Percentiles rank a stretch among this genome's conserved stretches.
Conservation (phyloP, 1,140 invertebrate genomes). For the Monochamus saltuarius region DNA sequence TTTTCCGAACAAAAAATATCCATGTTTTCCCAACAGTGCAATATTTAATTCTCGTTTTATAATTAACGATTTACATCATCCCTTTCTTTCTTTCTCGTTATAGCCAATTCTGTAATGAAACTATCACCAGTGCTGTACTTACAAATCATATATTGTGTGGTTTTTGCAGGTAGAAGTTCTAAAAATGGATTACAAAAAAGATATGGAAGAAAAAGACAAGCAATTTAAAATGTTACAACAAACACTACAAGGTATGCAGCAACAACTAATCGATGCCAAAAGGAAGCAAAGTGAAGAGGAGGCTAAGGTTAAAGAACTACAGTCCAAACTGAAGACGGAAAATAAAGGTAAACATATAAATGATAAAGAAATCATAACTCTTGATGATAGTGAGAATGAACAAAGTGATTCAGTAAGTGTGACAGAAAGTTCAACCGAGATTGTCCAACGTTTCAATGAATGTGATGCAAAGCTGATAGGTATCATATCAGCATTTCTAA, state of each 20-base stretch:
- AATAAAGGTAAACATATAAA: conserved; percentile 17
- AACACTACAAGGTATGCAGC: conserved; percentile 78
- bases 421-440: conserved; percentile 33
- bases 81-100: too few species aligned
- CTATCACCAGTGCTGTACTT: too few species aligned
- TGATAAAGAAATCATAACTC: conserved; percentile 45
- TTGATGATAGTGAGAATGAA: conserved; percentile 46
- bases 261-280: conserved; percentile 67
- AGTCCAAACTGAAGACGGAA: conserved; percentile 56
- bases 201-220: conserved; percentile 68
- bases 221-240: conserved; percentile 74
- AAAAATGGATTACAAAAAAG: conserved; percentile 68
- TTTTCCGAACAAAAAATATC: too few species aligned
- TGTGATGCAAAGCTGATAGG: conserved; percentile 70
- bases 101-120: too few species aligned
- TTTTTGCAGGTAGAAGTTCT: conserved; percentile 59
- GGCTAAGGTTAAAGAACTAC: conserved; percentile 61
- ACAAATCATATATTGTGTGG: too few species aligned
- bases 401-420: conserved; percentile 35
- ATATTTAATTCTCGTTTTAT: too few species aligned
- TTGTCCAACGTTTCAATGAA: conserved; percentile 26
- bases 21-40: too few species aligned
- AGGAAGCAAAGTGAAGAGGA: conserved; percentile 65
- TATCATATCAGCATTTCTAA: conserved; percentile 78
- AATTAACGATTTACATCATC: too few species aligned